Conservation (phyloP, 2,888 invertebrate genomes). For the Iselma pallidipennis region DNA sequence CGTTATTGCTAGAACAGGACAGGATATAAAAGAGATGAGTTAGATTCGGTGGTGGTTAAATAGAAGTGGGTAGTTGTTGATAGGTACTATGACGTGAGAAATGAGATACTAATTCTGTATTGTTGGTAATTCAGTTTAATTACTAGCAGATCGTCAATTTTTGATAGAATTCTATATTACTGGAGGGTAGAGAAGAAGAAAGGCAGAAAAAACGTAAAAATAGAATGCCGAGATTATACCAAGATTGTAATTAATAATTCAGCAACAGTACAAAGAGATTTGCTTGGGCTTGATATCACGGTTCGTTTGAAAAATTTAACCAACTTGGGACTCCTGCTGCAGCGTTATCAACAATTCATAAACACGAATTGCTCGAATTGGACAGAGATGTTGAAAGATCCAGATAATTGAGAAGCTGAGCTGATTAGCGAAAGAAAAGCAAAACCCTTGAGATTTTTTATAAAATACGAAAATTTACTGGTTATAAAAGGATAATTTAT, state of each 20-base stretch:
- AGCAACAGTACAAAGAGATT: not conserved
- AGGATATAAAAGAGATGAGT: not conserved
- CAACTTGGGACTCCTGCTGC: not conserved
- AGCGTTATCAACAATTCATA: not conserved
- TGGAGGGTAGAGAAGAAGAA: not conserved
- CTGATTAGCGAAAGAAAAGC: no score
- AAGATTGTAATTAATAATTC: not conserved
- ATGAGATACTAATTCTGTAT: no score
- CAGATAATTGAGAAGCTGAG: not conserved
- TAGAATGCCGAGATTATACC: not conserved
- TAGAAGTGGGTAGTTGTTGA: no score
- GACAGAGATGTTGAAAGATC: not conserved
- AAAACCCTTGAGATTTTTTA: no score
- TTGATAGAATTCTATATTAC: not conserved
- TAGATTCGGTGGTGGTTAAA: not conserved
- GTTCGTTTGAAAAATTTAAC: not conserved
- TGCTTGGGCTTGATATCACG: not conserved
- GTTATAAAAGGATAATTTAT: no score
- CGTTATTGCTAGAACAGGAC: slow-evolving; percentile 5
- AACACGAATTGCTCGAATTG: not conserved
- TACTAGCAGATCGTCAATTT: not conserved
- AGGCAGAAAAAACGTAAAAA: not conserved
- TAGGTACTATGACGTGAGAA: no score
- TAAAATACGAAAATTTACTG: no score
- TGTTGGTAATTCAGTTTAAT: not conserved